Percentiles rank a stretch among this genome's conserved stretches.
These are phyloP conservation scores for Noctua janthe DNA, from an alignment of 2,888 invertebrate genomes.

Conservation along the genomic window DNA sequence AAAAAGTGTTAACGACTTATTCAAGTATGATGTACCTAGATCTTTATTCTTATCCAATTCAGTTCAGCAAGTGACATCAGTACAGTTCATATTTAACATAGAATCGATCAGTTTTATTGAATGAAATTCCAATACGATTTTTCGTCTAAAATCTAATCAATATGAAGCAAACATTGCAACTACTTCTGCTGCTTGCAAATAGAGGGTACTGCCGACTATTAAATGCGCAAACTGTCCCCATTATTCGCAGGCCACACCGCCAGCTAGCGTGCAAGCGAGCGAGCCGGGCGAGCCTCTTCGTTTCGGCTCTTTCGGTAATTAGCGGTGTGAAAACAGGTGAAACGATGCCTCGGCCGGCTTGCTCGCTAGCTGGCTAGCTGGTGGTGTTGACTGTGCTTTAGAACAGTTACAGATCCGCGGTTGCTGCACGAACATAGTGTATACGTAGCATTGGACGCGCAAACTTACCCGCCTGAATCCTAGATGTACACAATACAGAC, in stretches of 20 bases:
- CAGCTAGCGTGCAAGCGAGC: too few relatives aligned
- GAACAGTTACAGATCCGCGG: neutral
- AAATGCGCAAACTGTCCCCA: neutral
- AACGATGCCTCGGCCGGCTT: too few relatives aligned
- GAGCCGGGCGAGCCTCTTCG: too few relatives aligned
- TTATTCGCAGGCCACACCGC: too few relatives aligned
- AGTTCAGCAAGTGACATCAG: neutral
- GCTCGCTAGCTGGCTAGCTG: too few relatives aligned
- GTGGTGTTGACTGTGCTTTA: too few relatives aligned
- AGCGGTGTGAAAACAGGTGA: too few relatives aligned
- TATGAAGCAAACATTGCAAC: neutral
- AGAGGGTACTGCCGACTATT: neutral
- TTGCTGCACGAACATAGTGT: neutral
- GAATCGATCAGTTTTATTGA: neutral
- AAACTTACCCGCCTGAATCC: neutral
- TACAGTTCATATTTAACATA: neutral
- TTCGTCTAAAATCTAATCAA: neutral
- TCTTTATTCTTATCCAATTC: neutral
- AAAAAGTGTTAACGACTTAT: neutral
- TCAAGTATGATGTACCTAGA: neutral
- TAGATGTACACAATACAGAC: neutral
- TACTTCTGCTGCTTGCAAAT: neutral
- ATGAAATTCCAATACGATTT: neutral
- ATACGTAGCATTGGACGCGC: neutral
- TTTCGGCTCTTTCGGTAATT: too few relatives aligned